These are phyloP conservation scores for Suncus etruscus DNA, from an alignment of 2,113 vertebrate species.

Conservation along the genomic window DNA sequence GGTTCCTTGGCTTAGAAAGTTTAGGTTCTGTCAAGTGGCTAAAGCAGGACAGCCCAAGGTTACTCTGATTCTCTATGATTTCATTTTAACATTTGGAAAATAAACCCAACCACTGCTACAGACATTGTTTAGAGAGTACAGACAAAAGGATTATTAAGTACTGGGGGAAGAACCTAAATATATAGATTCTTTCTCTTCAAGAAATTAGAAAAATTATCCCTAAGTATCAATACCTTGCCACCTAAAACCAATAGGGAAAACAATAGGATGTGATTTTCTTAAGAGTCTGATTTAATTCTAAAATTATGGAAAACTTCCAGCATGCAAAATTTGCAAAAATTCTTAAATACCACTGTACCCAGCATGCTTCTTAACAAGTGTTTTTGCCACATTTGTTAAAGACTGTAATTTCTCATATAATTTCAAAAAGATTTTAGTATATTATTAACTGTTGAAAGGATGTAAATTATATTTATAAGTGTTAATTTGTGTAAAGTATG, in stretches of 20 bases:
- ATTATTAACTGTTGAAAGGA: constrained; percentile 35
- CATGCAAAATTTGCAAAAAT: constrained; percentile 1
- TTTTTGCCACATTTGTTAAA: constrained; percentile 18
- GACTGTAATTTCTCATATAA: background rate
- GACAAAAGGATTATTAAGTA: background rate
- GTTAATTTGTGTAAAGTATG: background rate
- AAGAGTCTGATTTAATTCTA: constrained; percentile 32
- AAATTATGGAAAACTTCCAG: constrained; percentile 29
- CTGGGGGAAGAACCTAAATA: background rate
- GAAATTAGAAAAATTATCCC: constrained; percentile 37
- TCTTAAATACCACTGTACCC: background rate
- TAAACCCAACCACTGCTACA: background rate
- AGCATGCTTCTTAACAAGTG: background rate
- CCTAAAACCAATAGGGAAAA: constrained; percentile 16
- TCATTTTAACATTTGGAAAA: constrained; percentile 53
- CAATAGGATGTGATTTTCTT: background rate
- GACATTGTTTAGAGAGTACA: constrained; percentile 3
- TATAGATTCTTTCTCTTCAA: background rate
- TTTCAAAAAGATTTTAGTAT: background rate
- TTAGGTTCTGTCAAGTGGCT: constrained; percentile 21
- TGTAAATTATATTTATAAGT: constrained; percentile 24
- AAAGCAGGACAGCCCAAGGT: constrained; percentile 62
- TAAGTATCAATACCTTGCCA: background rate
- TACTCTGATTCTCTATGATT: constrained; percentile 41
- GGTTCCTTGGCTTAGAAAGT: constrained; percentile 57